phyloP scores from a whole-genome alignment of 2,797 vertebrate genomes.

The Lacerta viridis region DNA sequence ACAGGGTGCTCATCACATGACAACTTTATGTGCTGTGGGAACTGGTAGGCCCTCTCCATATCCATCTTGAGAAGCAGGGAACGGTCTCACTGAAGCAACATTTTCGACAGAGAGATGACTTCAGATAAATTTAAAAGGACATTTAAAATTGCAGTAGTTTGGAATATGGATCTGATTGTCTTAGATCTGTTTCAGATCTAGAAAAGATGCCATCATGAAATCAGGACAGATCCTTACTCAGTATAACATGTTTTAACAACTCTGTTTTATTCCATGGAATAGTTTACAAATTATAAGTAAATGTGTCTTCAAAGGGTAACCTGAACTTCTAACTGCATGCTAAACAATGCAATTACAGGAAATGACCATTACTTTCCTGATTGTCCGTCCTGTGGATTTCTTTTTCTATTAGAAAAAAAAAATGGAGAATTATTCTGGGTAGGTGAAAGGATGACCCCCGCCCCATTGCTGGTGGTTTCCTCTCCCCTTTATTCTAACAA shows the following conservation, averaged over 20 bases:
- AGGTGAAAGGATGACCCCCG: not conserved
- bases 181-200: not conserved
- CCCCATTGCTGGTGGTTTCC: not conserved
- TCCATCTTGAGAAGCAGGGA: not conserved
- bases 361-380: conserved; percentile 15
- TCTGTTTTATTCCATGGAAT: not conserved
- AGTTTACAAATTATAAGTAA: conserved; percentile 7
- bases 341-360: conserved; percentile 17
- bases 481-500: not conserved
- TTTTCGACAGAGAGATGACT: not conserved
- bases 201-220: not conserved
- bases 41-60: not conserved
- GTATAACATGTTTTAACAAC: not conserved
- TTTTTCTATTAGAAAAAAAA: conserved; percentile 9
- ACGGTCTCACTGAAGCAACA: not conserved
- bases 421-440: not conserved
- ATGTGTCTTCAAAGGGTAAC: conserved; percentile 2
- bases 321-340: not conserved
- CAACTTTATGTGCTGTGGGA: not conserved
- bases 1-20: not conserved
- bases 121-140: not conserved
- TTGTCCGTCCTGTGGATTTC: not conserved
- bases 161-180: conserved; percentile 9
- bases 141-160: not conserved
- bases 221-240: not conserved